Conservation (phyloP, 2,888 invertebrate species). For the Emmelina monodactyla region DNA sequence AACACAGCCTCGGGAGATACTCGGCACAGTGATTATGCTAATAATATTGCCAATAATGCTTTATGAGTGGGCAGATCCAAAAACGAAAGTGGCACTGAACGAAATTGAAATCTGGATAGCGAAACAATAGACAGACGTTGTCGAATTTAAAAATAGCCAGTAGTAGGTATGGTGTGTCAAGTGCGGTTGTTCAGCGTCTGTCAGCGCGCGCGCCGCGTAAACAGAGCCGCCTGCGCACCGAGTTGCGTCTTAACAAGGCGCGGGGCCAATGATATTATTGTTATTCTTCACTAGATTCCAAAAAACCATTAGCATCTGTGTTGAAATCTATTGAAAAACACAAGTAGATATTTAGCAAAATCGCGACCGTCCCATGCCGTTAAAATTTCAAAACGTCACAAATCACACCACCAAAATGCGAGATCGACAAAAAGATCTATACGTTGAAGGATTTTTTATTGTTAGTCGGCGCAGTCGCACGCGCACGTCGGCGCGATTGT, state of each 20-base stretch:
- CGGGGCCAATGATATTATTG: slow-evolving; percentile 15
- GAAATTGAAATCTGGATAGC: slow-evolving; percentile 5
- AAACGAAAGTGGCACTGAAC: not conserved
- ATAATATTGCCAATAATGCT: not conserved
- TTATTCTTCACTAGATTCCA: not conserved
- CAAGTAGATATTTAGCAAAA: not conserved
- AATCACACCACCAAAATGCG: slow-evolving; percentile 65
- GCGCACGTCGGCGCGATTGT: slow-evolving; percentile 65
- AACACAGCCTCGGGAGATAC: not conserved
- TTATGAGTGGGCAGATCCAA: not conserved
- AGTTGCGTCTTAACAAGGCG: slow-evolving; percentile 45
- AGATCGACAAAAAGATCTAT: slow-evolving; percentile 60
- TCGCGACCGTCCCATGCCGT: slow-evolving; percentile 35
- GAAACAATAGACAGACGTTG: slow-evolving; percentile 23
- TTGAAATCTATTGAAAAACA: not conserved
- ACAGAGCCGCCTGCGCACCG: slow-evolving; percentile 27
- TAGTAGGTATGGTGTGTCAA: not conserved
- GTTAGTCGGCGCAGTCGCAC: slow-evolving; percentile 55
- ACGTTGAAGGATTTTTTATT: slow-evolving; percentile 57
- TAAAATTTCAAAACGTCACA: slow-evolving; percentile 64
- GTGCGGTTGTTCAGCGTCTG: slow-evolving; percentile 6
- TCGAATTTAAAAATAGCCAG: not conserved
- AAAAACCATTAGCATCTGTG: not conserved
- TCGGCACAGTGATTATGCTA: not conserved
- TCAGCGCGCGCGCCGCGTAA: slow-evolving; percentile 30